Base-by-base conservation (phyloP, 2,797 vertebrate genomes). In the Dipus sagitta region DNA sequence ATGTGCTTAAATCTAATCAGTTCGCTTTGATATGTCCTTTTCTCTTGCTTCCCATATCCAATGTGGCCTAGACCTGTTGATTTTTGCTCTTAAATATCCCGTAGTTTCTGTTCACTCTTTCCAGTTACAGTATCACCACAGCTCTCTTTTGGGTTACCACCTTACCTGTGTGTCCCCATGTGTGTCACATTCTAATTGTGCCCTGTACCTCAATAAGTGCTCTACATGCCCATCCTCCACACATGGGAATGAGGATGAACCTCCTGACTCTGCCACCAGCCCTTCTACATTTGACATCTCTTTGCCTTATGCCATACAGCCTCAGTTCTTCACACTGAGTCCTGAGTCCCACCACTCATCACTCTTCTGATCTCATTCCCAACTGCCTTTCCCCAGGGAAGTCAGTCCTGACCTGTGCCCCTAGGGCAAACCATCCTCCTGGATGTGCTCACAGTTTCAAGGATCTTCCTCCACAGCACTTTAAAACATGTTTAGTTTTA, bases 191-290 rank as follows among this genome's bases (percentile, higher is more conserved):
- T 38, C 80, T 20, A 20, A 21, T 14, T 54, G 52, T 54, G 5
- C 52, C 52, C 52, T 54, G 52, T 54, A 54, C 38, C 34, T 32
- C 65, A n/a, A 64, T 38, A 32, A 28, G n/a, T 30, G 11, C 1
- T n/a, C 1, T 1, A 20, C 8, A 10, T 23, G 30, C 23, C 23
- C 9, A 2, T 1, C 10, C 6, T 2, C 6, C 6, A 7, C 3
- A 38, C 38, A 38, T 67, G 65, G 64, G 68, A 68, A 71, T 30
- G 38, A 90, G 30, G 74, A 60, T 47, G 72, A 24, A 28, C 4
- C 5, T 64, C 71, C 15, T 77, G n/a, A 42, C 3, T 6, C 3
- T 24, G n/a, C 20, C 9, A 2, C n/a, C 34, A 17, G 10, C 6
- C 15, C 1, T 4, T 86, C 8, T 77, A 28, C 4, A 2, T 52